Evolutionary conservation across 2,888 invertebrate genomes (phyloP), one percentile per base, ranked within the genome.

Genomic region (Phorcus lineatus): DNA sequence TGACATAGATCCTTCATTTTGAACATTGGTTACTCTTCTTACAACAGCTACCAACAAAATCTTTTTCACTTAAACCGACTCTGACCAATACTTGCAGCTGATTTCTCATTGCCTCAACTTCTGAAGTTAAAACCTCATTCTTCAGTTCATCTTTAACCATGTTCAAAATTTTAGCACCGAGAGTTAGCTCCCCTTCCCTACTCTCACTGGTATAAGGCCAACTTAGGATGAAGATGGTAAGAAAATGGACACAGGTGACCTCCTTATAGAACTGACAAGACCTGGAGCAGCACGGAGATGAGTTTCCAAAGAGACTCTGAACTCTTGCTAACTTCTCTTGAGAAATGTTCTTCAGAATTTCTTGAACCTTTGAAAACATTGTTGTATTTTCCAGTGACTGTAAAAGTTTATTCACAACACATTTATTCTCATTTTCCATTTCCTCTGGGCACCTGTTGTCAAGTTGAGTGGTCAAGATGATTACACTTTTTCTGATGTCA

Each of bases 191-290:
- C 70, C 24, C 70, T 57, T 47, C 47, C 47, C 22, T 17, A 22
- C 11, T 36, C 22, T 16, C 75, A 55, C 24, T 28, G 2, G 31
- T n/a, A 53, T 85, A 84, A 0, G 89, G 89, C 89, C 88, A 89
- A 19, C 82, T 80, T n/a, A 87, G 79, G 16, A 88, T 70, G 28
- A 87, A 81, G n/a, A 84, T 54, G 0, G 82, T 70, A 17, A 87
- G 70, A 54, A 85, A 86, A 78, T 86, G 85, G 9, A 7, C n/a
- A 31, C 62, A 55, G n/a, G 24, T 17, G 28, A 24, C 1, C 28
- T 13, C 16, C 19, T 9, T 52, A 57, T 22, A 70, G 17, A 11
- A 2, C 7, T 55, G 53, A n/a, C 62, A 57, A 52, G 55, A 19
- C 6, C 16, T 11, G 11, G 1, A 78, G 31, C 52, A 28, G n/a